phyloP scores from a whole-genome alignment of 2,113 vertebrate species.

The Grammomys dolichurus region DNA sequence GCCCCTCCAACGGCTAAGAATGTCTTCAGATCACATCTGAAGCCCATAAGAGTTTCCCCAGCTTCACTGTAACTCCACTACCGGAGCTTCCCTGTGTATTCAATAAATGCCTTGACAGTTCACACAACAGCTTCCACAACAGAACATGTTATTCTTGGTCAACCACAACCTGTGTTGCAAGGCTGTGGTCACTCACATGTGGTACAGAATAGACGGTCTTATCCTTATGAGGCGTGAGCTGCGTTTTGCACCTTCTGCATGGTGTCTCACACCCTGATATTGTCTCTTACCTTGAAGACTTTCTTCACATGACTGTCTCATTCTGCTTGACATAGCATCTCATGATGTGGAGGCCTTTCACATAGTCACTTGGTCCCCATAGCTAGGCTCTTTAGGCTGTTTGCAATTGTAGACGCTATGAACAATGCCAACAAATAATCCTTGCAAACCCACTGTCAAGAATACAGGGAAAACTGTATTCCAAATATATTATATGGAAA shows the following conservation, averaged over 20 bases:
- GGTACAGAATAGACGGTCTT: neutral
- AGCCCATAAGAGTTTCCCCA: neutral
- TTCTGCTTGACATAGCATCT: neutral
- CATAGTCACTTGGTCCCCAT: neutral
- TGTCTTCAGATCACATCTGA: neutral
- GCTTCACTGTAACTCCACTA: neutral
- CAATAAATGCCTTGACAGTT: neutral
- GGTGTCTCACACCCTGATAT: neutral
- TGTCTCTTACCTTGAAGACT: neutral
- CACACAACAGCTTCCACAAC: neutral
- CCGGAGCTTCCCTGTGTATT: neutral
- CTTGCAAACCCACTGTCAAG: neutral
- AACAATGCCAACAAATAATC: neutral
- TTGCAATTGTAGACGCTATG: neutral
- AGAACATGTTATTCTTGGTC: no score
- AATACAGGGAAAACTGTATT: neutral
- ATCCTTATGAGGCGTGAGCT: neutral
- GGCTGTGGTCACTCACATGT: neutral
- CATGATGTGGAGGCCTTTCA: neutral
- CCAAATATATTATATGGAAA: neutral
- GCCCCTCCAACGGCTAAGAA: no score
- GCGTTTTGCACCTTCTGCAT: neutral
- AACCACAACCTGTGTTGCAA: neutral
- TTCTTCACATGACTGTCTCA: neutral
- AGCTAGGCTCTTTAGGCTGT: neutral